These are phyloP conservation scores for Athrips mouffetella DNA, from an alignment of 2,888 invertebrate species.

Conservation along the genomic window DNA sequence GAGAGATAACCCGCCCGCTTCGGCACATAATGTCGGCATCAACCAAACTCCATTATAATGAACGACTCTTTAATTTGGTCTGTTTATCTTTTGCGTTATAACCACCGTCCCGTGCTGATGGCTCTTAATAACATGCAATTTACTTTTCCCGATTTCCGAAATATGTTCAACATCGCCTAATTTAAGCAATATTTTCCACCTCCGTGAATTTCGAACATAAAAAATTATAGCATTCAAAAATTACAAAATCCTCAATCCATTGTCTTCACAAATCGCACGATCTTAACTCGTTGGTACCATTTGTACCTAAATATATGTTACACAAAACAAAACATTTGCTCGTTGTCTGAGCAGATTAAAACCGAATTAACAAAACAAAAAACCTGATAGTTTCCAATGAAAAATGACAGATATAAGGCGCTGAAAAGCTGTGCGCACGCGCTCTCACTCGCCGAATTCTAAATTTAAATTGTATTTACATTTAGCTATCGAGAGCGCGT, in stretches of 20 bases:
- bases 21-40: slow-evolving; percentile 64
- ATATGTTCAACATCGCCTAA: slow-evolving; percentile 65
- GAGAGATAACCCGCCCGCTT: slow-evolving; percentile 54
- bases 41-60: slow-evolving; percentile 69
- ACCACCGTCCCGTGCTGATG: slow-evolving; percentile 72
- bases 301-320: slow-evolving; percentile 18
- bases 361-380: slow-evolving; percentile 36
- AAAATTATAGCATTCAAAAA: slow-evolving; percentile 34
- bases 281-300: slow-evolving; percentile 18
- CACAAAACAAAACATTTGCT: slow-evolving; percentile 27
- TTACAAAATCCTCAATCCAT: slow-evolving; percentile 33
- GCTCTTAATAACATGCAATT: slow-evolving; percentile 74
- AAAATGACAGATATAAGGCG: slow-evolving; percentile 69
- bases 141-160: slow-evolving; percentile 68
- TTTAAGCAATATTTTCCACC: slow-evolving; percentile 57
- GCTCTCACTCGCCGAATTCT: slow-evolving; percentile 58
- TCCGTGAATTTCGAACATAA: slow-evolving; percentile 56
- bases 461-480: slow-evolving; percentile 74
- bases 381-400: slow-evolving; percentile 43
- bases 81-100: slow-evolving; percentile 76
- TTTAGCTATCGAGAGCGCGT: slow-evolving; percentile 73
- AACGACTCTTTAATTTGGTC: slow-evolving; percentile 68
- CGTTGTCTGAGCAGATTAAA: slow-evolving; percentile 40
- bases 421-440: slow-evolving; percentile 52
- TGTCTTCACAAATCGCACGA: slow-evolving; percentile 33